Conservation (phyloP, 2,113 vertebrate genomes). For the Xiphorhynchus elegans region DNA sequence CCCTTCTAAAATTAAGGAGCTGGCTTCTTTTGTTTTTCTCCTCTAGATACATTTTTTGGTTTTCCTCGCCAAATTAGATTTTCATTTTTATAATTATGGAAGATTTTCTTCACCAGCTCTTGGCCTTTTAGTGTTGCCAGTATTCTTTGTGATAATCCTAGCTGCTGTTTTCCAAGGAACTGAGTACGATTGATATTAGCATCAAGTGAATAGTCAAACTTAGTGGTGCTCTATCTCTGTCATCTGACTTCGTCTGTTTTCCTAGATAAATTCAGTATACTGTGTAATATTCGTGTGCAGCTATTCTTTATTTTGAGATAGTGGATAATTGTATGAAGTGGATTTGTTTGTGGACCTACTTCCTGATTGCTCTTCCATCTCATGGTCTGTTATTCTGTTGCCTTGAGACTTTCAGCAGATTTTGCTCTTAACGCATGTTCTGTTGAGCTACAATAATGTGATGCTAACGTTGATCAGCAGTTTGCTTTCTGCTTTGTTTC, state of each 20-base stretch:
- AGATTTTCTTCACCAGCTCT: neutral
- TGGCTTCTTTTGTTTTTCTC: neutral
- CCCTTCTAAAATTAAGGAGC: neutral
- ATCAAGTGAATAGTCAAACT: neutral
- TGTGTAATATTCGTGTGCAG: accelerated
- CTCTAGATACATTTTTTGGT: neutral
- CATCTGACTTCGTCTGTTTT: neutral
- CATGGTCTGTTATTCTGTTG: neutral
- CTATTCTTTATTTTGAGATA: neutral
- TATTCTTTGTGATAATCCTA: neutral
- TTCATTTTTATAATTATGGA: neutral
- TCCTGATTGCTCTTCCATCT: neutral
- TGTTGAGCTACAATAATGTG: neutral
- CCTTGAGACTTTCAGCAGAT: neutral
- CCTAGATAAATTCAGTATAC: neutral
- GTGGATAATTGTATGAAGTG: neutral
- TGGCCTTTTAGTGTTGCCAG: neutral
- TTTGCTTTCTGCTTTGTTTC: neutral
- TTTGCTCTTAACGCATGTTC: neutral
- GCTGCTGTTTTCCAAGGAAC: neutral
- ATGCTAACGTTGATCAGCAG: neutral
- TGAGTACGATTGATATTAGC: neutral
- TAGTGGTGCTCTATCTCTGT: neutral
- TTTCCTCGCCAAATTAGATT: neutral
- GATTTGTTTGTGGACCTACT: neutral